Evolutionary conservation across 2,888 invertebrate genomes (phyloP), one percentile per base, ranked within the genome.

Genomic region (Aphidoletes aphidimyza): DNA sequence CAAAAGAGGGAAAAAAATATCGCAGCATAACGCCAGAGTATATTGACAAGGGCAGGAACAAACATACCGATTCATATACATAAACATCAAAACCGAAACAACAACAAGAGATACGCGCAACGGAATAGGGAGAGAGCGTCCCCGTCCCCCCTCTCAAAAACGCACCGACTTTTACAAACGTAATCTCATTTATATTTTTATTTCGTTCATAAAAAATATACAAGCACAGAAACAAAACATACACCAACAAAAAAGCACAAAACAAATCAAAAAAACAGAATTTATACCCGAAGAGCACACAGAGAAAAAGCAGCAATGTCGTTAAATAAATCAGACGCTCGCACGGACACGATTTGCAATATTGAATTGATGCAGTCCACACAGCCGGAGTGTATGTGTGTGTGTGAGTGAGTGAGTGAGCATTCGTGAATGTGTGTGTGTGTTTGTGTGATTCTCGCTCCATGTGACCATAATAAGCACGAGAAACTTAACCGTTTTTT

Each of bases 181-280:
- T 69, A 69, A 69, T 69, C 69, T 69, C 69, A 69, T 69, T 30
- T 69, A 69, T 69, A 69, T 69, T 30, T 69, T 69, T 69, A 30
- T 69, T 69, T 17, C 54, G 54, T 54, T 54, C 54, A 54, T 54
- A 54, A 69, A 30, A 42, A 14, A 54, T 5, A 22, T 22, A 54
- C n/a, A 6, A 54, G 22, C 5, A 39, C 6, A 39, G 11, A 39
- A 39, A 11, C 5, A 39, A n/a, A 54, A 22, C n/a, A 54, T 5
- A 22, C n/a, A 54, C n/a, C n/a, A 54, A 14, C 5, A 39, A 11
- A 39, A 39, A 39, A 39, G 39, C 5, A 39, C 6, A 39, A 39
- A 39, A 39, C 6, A 39, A 39, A 11, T 8, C 5, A 11, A 39
- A 39, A 11, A 39, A 39, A 11, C 5, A 39, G 39, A 39, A 39